Conservation (phyloP, 2,113 vertebrate species). For the Diadophis punctatus region DNA sequence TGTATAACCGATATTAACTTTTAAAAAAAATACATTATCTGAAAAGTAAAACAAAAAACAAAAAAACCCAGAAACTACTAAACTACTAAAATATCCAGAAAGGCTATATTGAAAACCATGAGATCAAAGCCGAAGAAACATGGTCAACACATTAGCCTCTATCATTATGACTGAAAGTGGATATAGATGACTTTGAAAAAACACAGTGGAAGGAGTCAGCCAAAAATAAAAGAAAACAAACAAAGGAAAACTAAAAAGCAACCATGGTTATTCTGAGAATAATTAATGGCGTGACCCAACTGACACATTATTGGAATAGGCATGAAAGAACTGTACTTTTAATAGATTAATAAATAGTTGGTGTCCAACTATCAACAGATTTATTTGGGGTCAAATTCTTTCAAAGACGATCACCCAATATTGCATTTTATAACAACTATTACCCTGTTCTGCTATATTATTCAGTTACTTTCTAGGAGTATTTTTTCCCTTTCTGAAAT, state of each 20-base stretch:
- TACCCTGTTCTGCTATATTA: background rate
- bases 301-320: background rate
- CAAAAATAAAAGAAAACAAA: slow-evolving; percentile 39
- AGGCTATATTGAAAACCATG: slow-evolving; percentile 14
- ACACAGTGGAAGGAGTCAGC: background rate
- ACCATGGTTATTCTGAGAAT: background rate
- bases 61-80: background rate
- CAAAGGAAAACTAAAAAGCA: background rate
- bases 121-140: slow-evolving; percentile 21
- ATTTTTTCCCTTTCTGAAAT: background rate
- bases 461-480: slow-evolving; percentile 2
- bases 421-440: background rate
- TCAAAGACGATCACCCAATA: background rate
- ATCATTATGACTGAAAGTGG: background rate
- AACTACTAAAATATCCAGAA: background rate
- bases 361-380: background rate
- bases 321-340: background rate
- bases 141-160: background rate
- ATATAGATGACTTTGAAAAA: slow-evolving; percentile 7
- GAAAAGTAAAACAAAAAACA: background rate
- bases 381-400: background rate
- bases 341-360: background rate
- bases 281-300: background rate
- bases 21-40: background rate
- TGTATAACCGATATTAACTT: slow-evolving; percentile 8